Percentiles rank a stretch among this genome's conserved stretches.
Conservation (phyloP, 2,888 invertebrate species). For the Dryadula phaetusa region DNA sequence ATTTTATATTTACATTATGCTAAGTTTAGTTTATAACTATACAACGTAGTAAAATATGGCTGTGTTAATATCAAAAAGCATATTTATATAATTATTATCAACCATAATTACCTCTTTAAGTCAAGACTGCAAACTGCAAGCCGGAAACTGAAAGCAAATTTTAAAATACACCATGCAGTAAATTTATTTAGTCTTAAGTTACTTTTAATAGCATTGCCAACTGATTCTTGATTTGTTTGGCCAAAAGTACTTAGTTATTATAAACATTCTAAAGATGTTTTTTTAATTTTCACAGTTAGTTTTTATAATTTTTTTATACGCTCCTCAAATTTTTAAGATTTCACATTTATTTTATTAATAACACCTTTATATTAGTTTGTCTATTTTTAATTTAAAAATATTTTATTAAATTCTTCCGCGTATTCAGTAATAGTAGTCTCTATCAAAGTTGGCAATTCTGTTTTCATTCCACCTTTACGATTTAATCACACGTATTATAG, state of each 20-base stretch:
- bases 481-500: slow-evolving; percentile 38
- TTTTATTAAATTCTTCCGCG: too few relatives aligned
- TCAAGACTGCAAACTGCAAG: slow-evolving; percentile 65
- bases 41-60: slow-evolving; percentile 71
- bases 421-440: neutral
- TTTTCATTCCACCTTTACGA: slow-evolving; percentile 38
- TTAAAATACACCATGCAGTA: slow-evolving; percentile 40
- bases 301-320: neutral
- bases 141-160: slow-evolving; percentile 59
- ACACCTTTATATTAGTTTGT: too few relatives aligned
- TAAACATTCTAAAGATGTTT: neutral
- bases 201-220: slow-evolving; percentile 35
- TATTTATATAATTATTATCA: slow-evolving; percentile 70
- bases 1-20: slow-evolving; percentile 50
- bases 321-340: too few relatives aligned
- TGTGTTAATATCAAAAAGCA: slow-evolving; percentile 82
- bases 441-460: slow-evolving; percentile 31
- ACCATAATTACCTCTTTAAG: slow-evolving; percentile 81
- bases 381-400: too few relatives aligned
- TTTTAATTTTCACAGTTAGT: neutral
- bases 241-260: slow-evolving; percentile 5
- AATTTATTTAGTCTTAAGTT: slow-evolving; percentile 32
- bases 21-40: slow-evolving; percentile 52
- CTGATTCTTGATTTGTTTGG: neutral
- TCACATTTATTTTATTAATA: too few relatives aligned